These are phyloP conservation scores for Willowsia nigromaculata DNA, from an alignment of 2,888 invertebrate genomes.

Conservation along the genomic window DNA sequence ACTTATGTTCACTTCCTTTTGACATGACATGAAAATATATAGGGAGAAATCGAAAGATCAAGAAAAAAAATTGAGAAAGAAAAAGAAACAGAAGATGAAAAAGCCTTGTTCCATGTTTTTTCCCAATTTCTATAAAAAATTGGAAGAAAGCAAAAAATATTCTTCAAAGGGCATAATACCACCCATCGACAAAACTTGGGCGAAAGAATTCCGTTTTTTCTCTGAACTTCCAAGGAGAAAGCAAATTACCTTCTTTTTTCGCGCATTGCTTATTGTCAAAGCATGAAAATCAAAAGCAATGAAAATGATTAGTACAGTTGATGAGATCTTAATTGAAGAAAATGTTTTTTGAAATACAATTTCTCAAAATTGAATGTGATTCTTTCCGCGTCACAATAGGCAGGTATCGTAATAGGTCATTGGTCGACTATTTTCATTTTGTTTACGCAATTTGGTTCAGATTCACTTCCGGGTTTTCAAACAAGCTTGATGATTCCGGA, in stretches of 20 bases:
- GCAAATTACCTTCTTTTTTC: no score
- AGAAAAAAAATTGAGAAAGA: neutral
- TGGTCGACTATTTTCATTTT: no score
- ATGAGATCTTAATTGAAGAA: neutral
- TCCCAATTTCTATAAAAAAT: neutral
- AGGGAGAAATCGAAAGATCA: constrained; percentile 13
- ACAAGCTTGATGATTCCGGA: no score
- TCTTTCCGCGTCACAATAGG: no score
- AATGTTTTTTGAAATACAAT: neutral
- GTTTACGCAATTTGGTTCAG: no score
- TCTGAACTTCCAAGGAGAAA: neutral
- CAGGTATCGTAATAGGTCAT: no score
- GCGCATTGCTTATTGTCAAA: neutral
- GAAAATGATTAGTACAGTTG: neutral
- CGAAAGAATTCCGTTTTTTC: neutral
- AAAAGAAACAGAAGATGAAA: neutral
- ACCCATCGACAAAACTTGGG: neutral
- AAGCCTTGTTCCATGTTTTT: neutral
- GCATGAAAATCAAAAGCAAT: neutral
- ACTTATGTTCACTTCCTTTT: constrained; percentile 44
- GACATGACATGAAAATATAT: constrained; percentile 21
- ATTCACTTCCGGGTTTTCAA: no score
- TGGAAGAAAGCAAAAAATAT: neutral
- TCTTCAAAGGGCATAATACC: neutral
- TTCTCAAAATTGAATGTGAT: no score